Percentiles rank a stretch among this genome's conserved stretches.
These are phyloP conservation scores for Engraulis encrasicolus DNA, from an alignment of 2,113 vertebrate species.

Conservation along the genomic window DNA sequence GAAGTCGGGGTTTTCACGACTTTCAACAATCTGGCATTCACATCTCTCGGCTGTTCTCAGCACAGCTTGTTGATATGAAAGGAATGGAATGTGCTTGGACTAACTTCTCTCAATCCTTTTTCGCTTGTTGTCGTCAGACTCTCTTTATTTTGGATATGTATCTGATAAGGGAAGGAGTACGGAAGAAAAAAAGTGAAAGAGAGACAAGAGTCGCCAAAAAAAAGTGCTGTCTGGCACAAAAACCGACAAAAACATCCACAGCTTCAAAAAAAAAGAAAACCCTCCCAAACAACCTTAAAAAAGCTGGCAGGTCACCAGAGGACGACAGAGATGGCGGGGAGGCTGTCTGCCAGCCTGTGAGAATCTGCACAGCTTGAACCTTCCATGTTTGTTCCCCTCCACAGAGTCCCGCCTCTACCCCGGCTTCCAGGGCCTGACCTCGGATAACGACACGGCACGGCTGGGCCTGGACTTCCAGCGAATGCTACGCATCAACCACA, in stretches of 20 bases:
- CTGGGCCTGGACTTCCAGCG: conserved; percentile 86
- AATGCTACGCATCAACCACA: conserved; percentile 82
- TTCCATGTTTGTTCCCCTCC: background rate
- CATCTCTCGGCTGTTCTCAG: background rate
- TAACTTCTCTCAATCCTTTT: background rate
- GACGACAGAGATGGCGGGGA: background rate
- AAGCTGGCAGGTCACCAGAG: background rate
- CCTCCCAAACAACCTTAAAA: background rate
- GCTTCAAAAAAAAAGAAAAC: background rate
- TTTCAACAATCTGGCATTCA: background rate
- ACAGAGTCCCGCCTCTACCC: conserved; percentile 75
- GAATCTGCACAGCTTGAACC: background rate
- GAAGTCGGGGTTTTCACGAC: background rate
- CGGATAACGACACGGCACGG: conserved; percentile 73
- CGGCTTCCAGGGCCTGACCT: conserved; percentile 77
- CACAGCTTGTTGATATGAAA: conserved; percentile 10
- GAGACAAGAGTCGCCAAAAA: too few relatives aligned
- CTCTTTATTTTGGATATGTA: conserved; percentile 20
- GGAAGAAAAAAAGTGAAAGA: background rate
- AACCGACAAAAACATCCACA: too few relatives aligned
- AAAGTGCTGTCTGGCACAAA: background rate
- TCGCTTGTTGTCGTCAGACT: conserved; percentile 15
- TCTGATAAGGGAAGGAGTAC: background rate
- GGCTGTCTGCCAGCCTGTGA: too few relatives aligned
- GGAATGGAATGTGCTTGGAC: conserved; percentile 19